Evolutionary conservation across 2,113 vertebrate genomes (phyloP).

Genomic region (Illadopsis cleaveri): DNA sequence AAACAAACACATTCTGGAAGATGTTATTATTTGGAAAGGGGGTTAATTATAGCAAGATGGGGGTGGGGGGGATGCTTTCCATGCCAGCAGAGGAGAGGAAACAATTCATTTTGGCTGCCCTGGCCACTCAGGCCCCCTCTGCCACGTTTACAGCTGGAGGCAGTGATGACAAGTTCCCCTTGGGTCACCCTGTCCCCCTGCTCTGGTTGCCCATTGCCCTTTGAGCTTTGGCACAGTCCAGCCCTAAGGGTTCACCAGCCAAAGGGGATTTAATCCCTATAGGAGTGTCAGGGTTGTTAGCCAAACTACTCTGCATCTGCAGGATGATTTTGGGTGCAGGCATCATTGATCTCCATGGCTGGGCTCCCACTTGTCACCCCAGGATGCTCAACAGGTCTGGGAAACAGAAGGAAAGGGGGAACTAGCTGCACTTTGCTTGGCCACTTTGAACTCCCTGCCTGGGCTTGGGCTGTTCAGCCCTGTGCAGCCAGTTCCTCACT

Average conservation of each 20-base stretch:
- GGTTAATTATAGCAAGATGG: not conserved
- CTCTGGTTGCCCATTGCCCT: not conserved
- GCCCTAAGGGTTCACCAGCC: not conserved
- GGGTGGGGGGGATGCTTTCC: not conserved
- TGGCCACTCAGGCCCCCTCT: not conserved
- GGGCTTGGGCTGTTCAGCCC: not conserved
- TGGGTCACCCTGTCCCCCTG: not conserved
- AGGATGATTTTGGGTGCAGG: not conserved
- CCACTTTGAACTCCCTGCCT: not conserved
- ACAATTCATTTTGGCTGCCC: not conserved
- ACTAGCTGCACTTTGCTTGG: not conserved
- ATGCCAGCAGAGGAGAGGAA: not conserved
- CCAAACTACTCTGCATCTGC: not conserved
- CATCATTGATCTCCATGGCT: not conserved
- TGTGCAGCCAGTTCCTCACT: not conserved
- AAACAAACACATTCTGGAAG: not conserved
- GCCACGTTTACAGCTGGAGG: slow-evolving; percentile 62
- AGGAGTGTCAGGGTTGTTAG: not conserved
- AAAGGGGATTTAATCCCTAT: not conserved
- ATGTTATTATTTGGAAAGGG: not conserved
- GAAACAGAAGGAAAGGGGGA: accelerated
- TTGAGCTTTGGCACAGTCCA: not conserved
- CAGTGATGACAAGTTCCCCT: not conserved
- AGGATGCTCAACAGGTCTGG: not conserved
- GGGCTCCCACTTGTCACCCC: not conserved